Conservation (phyloP, 2,797 vertebrate species). For the Gallinago nigripennis region DNA sequence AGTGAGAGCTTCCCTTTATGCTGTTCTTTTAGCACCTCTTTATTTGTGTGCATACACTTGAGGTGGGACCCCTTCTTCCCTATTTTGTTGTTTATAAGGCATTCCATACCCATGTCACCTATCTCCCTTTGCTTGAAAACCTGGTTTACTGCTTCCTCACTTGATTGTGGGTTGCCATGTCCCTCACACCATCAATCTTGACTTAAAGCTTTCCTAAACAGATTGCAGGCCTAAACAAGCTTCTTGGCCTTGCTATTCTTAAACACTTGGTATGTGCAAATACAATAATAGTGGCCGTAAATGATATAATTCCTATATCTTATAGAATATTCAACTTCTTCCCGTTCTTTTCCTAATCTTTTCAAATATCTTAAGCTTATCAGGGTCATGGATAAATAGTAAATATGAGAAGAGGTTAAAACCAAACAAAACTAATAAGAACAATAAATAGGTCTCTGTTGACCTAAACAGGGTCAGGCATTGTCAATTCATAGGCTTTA, state of each 20-base stretch:
- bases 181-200: fast-evolving
- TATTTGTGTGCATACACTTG: background rate
- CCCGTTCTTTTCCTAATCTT: background rate
- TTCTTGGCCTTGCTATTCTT: background rate
- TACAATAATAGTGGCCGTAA: background rate
- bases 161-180: background rate
- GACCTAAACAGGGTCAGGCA: background rate
- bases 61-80: background rate
- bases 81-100: background rate
- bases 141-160: background rate
- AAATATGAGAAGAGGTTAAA: background rate
- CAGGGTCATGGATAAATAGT: background rate
- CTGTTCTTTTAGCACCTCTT: background rate
- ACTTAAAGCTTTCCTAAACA: background rate
- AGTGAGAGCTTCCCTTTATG: background rate
- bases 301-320: background rate
- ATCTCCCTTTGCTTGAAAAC: background rate
- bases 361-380: background rate
- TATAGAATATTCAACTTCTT: background rate
- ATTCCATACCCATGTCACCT: background rate
- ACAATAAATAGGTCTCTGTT: background rate
- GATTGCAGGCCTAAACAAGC: too few species aligned
- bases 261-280: background rate
- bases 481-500: background rate
- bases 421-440: background rate